A percentile compares a stretch with the other conserved stretches of the same genome.
These are phyloP conservation scores for Apis laboriosa DNA, from an alignment of 1,140 invertebrate genomes.

Conservation along the genomic window DNA sequence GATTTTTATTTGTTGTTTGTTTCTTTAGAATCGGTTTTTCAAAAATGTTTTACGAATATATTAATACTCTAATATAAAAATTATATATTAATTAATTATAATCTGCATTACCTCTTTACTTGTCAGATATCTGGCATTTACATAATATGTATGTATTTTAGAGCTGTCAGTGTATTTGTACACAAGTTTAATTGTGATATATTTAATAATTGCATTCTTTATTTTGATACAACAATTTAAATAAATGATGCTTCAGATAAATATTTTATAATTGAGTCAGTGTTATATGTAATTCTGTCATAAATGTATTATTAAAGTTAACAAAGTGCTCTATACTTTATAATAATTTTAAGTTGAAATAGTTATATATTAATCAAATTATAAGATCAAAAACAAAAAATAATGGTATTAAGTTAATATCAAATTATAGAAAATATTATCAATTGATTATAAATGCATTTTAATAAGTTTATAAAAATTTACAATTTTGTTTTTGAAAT, in stretches of 20 bases:
- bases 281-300: conserved; percentile 10
- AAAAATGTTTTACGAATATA: too few relatives aligned
- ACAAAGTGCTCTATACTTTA: conserved; percentile 24
- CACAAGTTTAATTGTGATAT: conserved; percentile 41
- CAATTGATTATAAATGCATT: conserved; percentile 22
- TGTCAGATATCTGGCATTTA: conserved; percentile 28
- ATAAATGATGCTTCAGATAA: conserved; percentile 35
- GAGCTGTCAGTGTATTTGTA: background rate
- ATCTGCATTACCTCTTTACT: background rate
- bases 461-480: conserved; percentile 2
- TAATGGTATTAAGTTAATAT: background rate
- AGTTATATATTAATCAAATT: conserved; percentile 8
- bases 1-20: too few relatives aligned
- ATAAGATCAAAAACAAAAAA: conserved; percentile 15
- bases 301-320: conserved; percentile 31
- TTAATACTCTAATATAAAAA: background rate
- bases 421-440: conserved; percentile 10
- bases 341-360: conserved; percentile 13
- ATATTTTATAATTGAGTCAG: conserved; percentile 24
- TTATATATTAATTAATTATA: background rate
- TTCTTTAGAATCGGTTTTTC: too few relatives aligned
- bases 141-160: conserved; percentile 16
- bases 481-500: background rate
- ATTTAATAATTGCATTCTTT: conserved; percentile 36
- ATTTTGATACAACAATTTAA: conserved; percentile 29